Percentiles rank a stretch among this genome's conserved stretches.
Evolutionary conservation across 1,140 invertebrate species (phyloP).

Genomic region (Marisa cornuarietis): DNA sequence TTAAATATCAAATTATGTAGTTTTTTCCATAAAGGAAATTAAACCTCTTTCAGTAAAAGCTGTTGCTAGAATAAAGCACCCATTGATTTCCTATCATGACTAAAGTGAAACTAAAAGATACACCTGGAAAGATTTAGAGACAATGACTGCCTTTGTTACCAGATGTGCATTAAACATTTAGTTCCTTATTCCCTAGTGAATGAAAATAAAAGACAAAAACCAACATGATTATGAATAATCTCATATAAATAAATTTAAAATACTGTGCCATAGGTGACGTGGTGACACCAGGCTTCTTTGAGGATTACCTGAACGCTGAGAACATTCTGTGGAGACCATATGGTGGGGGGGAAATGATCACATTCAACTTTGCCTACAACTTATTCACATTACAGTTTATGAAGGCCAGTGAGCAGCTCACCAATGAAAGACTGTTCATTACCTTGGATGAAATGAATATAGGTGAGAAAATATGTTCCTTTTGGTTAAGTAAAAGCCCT

Average conservation of each 20-base stretch:
- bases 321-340: conserved; percentile 64
- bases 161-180: too few relatives aligned
- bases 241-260: too few relatives aligned
- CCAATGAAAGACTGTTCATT: conserved; percentile 74
- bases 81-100: too few relatives aligned
- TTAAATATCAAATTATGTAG: neutral
- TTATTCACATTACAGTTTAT: conserved; percentile 91
- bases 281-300: conserved; percentile 86
- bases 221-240: too few relatives aligned
- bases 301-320: conserved; percentile 55
- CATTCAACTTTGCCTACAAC: conserved; percentile 95
- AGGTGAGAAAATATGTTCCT: conserved; percentile 49
- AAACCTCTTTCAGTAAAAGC: too few relatives aligned
- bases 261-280: conserved; percentile 77
- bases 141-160: too few relatives aligned
- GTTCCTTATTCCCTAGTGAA: too few relatives aligned
- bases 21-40: too few relatives aligned
- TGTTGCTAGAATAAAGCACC: too few relatives aligned
- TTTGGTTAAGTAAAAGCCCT: neutral
- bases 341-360: conserved; percentile 91
- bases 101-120: too few relatives aligned
- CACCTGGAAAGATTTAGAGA: too few relatives aligned
- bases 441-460: conserved; percentile 89
- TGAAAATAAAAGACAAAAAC: too few relatives aligned
- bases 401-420: conserved; percentile 85